Conservation (phyloP, 2,113 vertebrate genomes). For the cat (Felis catus) region DNA sequence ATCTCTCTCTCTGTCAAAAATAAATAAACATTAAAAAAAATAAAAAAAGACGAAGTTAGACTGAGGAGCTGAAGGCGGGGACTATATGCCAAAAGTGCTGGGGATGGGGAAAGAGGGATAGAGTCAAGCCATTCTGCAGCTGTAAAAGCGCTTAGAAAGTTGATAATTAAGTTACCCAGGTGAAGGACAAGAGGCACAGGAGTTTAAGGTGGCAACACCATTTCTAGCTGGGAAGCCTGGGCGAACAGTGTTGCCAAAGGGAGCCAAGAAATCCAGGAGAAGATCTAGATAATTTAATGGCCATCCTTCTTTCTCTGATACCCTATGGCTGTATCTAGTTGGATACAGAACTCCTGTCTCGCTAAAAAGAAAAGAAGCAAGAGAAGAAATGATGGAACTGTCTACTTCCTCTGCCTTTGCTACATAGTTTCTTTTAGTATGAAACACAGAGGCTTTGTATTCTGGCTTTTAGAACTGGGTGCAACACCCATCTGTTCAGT, state of each 20-base stretch:
- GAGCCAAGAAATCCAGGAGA: background rate
- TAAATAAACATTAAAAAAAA: too few species aligned
- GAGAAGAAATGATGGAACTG: background rate
- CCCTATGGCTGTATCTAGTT: background rate
- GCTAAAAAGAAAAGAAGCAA: background rate
- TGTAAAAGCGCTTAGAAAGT: background rate
- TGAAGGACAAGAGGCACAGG: background rate
- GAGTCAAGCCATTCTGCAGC: background rate
- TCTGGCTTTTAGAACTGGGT: conserved; percentile 55
- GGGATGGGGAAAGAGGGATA: background rate
- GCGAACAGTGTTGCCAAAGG: background rate
- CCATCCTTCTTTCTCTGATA: background rate
- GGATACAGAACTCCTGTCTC: background rate
- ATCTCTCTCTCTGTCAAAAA: too few species aligned
- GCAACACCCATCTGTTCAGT: conserved; percentile 63
- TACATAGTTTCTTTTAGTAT: background rate
- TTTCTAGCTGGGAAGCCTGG: background rate
- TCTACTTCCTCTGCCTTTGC: background rate
- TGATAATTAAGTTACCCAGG: background rate
- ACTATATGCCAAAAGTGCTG: background rate
- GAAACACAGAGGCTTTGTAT: conserved; percentile 26
- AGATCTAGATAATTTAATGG: background rate
- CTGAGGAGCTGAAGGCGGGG: background rate
- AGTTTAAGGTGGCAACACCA: background rate
- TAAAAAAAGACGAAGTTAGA: background rate